Evolutionary conservation across 2,888 invertebrate genomes (phyloP).

Genomic region (Chymomyza fuscimana): DNA sequence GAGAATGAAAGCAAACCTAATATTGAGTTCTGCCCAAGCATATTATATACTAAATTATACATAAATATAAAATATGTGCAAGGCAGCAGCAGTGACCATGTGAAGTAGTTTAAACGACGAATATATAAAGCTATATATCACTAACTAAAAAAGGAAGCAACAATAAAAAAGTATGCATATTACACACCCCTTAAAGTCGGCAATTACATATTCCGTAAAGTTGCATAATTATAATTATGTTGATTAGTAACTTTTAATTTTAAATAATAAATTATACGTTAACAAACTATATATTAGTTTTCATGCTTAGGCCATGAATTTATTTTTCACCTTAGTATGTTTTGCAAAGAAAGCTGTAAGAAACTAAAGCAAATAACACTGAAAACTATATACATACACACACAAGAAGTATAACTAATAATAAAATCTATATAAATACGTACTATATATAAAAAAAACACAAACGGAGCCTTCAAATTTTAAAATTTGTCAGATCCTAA

Average conservation of each 20-base stretch:
- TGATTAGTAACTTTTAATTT: conserved; percentile 66
- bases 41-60: neutral
- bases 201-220: conserved; percentile 54
- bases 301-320: conserved; percentile 12
- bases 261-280: conserved; percentile 73
- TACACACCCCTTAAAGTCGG: conserved; percentile 8
- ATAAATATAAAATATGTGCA: conserved; percentile 5
- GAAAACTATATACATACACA: conserved; percentile 14
- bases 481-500: too few species aligned
- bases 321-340: neutral
- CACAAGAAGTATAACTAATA: conserved; percentile 1
- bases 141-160: conserved; percentile 19
- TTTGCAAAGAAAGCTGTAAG: neutral
- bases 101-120: conserved; percentile 49
- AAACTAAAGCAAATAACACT: neutral
- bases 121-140: conserved; percentile 39
- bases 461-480: too few species aligned
- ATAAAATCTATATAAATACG: conserved; percentile 34
- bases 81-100: neutral
- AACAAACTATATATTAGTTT: conserved; percentile 32
- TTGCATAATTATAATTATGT: conserved; percentile 49
- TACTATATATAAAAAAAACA: neutral
- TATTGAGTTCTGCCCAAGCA: conserved; percentile 13
- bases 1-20: conserved; percentile 40
- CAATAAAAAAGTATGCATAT: conserved; percentile 6